Evolutionary conservation across 2,113 vertebrate species (phyloP), one percentile per base, ranked within the genome.

Genomic region (Ivindomyrus marchei): DNA sequence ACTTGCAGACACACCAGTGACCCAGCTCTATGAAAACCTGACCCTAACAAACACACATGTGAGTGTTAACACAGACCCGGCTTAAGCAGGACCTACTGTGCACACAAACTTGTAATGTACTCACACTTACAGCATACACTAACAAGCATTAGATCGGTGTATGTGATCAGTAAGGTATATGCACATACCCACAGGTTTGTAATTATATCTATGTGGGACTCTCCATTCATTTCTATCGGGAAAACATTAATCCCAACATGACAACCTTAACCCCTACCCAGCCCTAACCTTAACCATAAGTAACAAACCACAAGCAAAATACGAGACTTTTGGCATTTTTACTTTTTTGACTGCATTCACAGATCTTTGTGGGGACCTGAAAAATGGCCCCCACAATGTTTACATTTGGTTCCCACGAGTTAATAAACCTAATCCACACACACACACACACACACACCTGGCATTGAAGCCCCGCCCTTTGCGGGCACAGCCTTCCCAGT

Each of bases 401-500:
- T 52, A 52, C 15, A 19, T 52, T 17, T 19, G 15, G 50, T 52
- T 52, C 50, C 50, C 50, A 52, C 50, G 13, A 52, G 13, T 15
- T 52, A 52, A 17, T 52, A 52, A 52, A 19, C 50, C 50, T 52
- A 52, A 52, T 52, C 50, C 17, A 53, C 27, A 52, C 52, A 39
- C 94, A 94, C 7, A 49, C 8, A 49, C 2, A 31, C 21, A 1
- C 0, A 2, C 94, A 94, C 93, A 99, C 98, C 98, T 97, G 91
- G 98, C 98, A 0, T 99, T 99, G 95, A 99, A 99, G 84, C 98
- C 98, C 39, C 98, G 94, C 91, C 98, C 98, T 0, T 98, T 98
- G 90, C 98, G 98, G 85, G 98, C 97, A 10, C 98, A 99, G 92
- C 98, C 98, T 92, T 99, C 98, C 98, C 98, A 99, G 93, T 98